Conservation (phyloP, 2,113 vertebrate species). For the Vireo altiloquus region DNA sequence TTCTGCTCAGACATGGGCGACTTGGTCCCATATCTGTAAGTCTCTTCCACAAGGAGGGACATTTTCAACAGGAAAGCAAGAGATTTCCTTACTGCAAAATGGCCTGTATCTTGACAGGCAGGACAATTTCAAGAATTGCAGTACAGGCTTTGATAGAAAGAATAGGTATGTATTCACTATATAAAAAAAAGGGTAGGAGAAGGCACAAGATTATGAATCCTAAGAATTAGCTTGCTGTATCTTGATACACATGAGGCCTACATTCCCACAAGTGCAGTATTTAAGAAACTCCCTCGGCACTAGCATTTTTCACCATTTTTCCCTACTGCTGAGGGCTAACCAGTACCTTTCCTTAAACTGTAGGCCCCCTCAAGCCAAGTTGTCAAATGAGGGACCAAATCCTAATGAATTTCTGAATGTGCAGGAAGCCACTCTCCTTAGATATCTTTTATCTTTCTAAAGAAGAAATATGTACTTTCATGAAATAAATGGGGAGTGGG, state of each 20-base stretch:
- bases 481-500: neutral
- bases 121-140: neutral
- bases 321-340: neutral
- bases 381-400: neutral
- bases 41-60: neutral
- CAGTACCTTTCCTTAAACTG: neutral
- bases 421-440: neutral
- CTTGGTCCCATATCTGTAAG: neutral
- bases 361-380: accelerated
- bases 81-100: neutral
- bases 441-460: neutral
- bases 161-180: neutral
- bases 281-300: neutral
- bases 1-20: neutral
- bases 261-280: neutral
- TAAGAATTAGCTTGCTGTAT: neutral
- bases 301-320: neutral
- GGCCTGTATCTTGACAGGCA: neutral
- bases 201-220: neutral
- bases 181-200: neutral
- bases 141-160: neutral
- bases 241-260: neutral
- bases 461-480: neutral
- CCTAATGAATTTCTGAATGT: neutral
- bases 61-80: neutral